Evolutionary conservation across 1,140 invertebrate species (phyloP), one percentile per base, ranked within the genome.

Genomic region (Eumaeus atala): DNA sequence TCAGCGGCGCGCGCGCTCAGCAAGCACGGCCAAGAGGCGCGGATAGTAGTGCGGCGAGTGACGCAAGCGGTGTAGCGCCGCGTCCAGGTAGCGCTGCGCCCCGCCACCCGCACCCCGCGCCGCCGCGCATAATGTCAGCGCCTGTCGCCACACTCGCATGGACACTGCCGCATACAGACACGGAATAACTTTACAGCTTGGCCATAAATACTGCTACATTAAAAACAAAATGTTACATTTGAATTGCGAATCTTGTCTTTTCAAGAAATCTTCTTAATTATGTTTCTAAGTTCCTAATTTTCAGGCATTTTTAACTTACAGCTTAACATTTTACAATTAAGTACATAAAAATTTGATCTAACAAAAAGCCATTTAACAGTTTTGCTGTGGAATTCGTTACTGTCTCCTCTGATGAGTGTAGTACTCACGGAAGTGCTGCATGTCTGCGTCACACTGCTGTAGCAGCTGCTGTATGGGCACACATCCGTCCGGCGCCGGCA

Each of bases 371-470:
- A n/a, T n/a, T n/a, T n/a, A n/a, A n/a, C n/a, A n/a, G n/a, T n/a
- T n/a, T n/a, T n/a, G n/a, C n/a, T n/a, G n/a, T n/a, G n/a, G n/a
- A n/a, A n/a, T n/a, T n/a, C n/a, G n/a, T n/a, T n/a, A n/a, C n/a
- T n/a, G n/a, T n/a, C n/a, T n/a, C n/a, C n/a, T n/a, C n/a, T n/a
- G n/a, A n/a, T n/a, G n/a, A n/a, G n/a, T n/a, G 12, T 12, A 33
- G 14, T 51, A 77, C 81, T 78, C 53, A 84, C 81, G 65, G 55
- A 83, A 84, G 40, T 73, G 70, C 47, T 81, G 74, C 81, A 84
- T 81, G 35, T 83, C 77, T 4, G 57, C 61, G 58, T 84, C 74
- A 47, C 77, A 77, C 40, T 75, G 67, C 54, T 70, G 68, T 33
- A 70, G 18, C 4, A 84, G 56, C 40, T 78, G 68, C 34, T 76